Percentiles rank a stretch among this genome's conserved stretches.
phyloP scores from a whole-genome alignment of 1,140 invertebrate species.

The Leptoteleia sp. region DNA sequence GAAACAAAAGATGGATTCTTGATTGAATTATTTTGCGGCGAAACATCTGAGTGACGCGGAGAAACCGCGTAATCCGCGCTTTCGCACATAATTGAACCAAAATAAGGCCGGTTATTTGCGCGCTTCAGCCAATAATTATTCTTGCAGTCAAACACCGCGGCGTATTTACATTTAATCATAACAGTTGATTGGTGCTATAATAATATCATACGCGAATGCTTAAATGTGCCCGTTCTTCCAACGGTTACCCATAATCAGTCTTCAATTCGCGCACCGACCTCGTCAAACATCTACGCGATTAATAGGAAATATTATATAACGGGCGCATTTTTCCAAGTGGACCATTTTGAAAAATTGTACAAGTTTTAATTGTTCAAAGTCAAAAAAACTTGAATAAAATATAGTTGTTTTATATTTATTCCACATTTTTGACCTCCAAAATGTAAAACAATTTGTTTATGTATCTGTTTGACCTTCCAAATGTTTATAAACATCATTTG shows the following conservation, averaged over 20 bases:
- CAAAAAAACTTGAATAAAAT: too few species aligned
- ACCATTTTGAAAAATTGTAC: too few species aligned
- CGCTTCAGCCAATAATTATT: slow-evolving; percentile 40
- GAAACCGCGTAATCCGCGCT: slow-evolving; percentile 18
- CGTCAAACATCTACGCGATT: slow-evolving; percentile 32
- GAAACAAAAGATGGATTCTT: slow-evolving; percentile 4
- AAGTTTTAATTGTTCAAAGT: too few species aligned
- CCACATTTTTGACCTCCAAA: too few species aligned
- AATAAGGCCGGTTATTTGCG: slow-evolving; percentile 19
- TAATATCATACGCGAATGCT: slow-evolving; percentile 48
- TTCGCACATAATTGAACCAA: slow-evolving; percentile 30
- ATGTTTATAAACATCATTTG: too few species aligned
- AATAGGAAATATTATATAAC: background rate
- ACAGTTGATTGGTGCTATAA: slow-evolving; percentile 44
- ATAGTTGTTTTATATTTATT: too few species aligned
- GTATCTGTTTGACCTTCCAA: too few species aligned
- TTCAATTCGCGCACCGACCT: slow-evolving; percentile 40
- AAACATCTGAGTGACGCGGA: slow-evolving; percentile 1
- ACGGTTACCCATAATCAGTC: slow-evolving; percentile 46
- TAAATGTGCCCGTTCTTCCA: slow-evolving; percentile 54
- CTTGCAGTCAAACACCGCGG: slow-evolving; percentile 24
- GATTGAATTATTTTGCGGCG: slow-evolving; percentile 15
- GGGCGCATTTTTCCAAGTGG: too few species aligned
- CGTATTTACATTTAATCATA: slow-evolving; percentile 60
- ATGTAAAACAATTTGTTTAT: too few species aligned